A percentile compares a stretch with the other conserved stretches of the same genome.
These are phyloP conservation scores for Garrulus glandarius DNA, from an alignment of 2,797 vertebrate species.

Conservation along the genomic window DNA sequence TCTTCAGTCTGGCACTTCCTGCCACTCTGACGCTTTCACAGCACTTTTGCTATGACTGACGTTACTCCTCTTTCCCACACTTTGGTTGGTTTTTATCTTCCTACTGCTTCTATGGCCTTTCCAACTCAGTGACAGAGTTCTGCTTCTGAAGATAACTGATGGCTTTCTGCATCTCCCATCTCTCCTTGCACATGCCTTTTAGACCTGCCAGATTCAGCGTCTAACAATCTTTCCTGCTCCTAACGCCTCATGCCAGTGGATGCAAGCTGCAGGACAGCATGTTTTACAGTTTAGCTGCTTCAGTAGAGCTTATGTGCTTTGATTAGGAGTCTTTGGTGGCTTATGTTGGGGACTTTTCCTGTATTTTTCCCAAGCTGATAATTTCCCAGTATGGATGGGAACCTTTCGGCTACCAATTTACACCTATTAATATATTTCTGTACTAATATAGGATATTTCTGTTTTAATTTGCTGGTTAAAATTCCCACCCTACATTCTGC, in stretches of 20 bases:
- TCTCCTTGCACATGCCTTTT: neutral
- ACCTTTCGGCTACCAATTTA: neutral
- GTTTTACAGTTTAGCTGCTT: neutral
- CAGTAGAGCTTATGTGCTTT: neutral
- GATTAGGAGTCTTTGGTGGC: neutral
- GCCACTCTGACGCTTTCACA: neutral
- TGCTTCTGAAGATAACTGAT: neutral
- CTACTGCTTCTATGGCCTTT: neutral
- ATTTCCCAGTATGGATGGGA: neutral
- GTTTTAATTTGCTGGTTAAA: neutral
- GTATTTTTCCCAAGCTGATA: neutral
- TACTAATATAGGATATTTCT: neutral
- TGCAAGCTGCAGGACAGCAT: neutral
- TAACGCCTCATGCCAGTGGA: neutral
- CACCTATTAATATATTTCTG: too few relatives aligned
- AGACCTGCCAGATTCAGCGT: neutral
- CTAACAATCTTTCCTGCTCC: neutral
- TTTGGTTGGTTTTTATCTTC: neutral
- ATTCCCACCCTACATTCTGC: neutral
- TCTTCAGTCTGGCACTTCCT: neutral
- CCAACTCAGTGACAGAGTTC: neutral
- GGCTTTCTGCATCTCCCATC: neutral
- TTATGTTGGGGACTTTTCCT: neutral
- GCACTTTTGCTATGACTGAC: neutral
- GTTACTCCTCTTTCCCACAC: neutral